phyloP scores from a whole-genome alignment of 1,140 invertebrate species.

The Drosophila bocqueti region DNA sequence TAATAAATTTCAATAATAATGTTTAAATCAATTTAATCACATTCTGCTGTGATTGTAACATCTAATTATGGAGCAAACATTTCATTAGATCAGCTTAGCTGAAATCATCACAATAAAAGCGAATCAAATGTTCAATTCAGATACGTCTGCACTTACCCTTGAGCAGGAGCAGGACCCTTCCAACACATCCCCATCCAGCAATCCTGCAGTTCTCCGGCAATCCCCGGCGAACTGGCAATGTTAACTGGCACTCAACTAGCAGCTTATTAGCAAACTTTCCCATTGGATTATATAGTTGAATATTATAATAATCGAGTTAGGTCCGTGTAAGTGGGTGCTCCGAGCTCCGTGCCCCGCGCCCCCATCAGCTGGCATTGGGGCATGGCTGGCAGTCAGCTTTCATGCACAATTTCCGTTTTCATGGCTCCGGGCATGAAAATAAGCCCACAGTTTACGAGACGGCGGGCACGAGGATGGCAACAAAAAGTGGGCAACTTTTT shows the following conservation, averaged over 20 bases:
- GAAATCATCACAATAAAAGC: slow-evolving; percentile 9
- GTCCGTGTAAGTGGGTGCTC: slow-evolving; percentile 51
- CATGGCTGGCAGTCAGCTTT: slow-evolving; percentile 54
- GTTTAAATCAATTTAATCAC: too few species aligned
- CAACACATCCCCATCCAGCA: slow-evolving; percentile 16
- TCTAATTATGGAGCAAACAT: neutral
- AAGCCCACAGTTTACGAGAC: slow-evolving; percentile 75
- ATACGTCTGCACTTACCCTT: slow-evolving; percentile 23
- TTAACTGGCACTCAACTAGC: slow-evolving; percentile 73
- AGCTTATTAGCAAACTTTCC: slow-evolving; percentile 80
- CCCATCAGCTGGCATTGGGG: slow-evolving; percentile 16
- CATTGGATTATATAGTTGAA: slow-evolving; percentile 80
- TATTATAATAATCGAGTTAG: slow-evolving; percentile 83
- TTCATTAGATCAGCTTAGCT: neutral
- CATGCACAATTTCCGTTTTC: slow-evolving; percentile 78
- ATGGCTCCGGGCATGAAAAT: slow-evolving; percentile 66
- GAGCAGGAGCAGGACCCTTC: neutral
- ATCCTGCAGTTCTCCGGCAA: slow-evolving; percentile 34
- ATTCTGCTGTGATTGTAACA: too few species aligned
- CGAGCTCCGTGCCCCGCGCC: neutral
- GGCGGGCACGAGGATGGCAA: slow-evolving; percentile 6
- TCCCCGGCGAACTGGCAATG: slow-evolving; percentile 44
- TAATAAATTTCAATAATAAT: too few species aligned
- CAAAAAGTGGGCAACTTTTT: slow-evolving; percentile 80
- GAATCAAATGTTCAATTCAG: slow-evolving; percentile 27